Base-by-base conservation (phyloP, 2,113 vertebrate genomes). In the Chrysochloris asiatica region DNA sequence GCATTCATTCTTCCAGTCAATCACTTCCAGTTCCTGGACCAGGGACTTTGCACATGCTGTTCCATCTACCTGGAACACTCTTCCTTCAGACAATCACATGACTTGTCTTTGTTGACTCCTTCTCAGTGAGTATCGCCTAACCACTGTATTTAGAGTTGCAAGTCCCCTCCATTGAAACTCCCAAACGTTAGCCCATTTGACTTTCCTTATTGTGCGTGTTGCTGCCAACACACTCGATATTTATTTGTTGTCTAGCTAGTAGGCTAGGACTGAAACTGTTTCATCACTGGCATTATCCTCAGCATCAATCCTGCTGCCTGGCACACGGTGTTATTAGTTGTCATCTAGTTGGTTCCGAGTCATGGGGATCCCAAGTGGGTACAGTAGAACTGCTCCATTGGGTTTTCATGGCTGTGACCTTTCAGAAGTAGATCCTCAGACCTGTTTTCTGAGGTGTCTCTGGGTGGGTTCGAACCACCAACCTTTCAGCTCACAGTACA, bases 201-300 rank as follows among this genome's bases (percentile, higher is more conserved):
- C 33, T 38, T 19, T 19, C 78, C 14, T 30, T 21, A 11, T 4
- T 8, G 2, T 2, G 7, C 36, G 63, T 7, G 9, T 61, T 24
- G 22, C 26, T 13, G 30, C 28, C 41, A 0, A 6, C 24, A 7
- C 0, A 14, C 72, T 33, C 13, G 0, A 4, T 4, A 4, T 22
- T 11, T 4, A 45, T 33, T 69, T 24, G 4, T 69, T 24, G 76
- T 38, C 52, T 41, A 3, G 16, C 69, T 12, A 16, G 43, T 2
- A 63, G 72, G 12, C 3, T 6, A 9, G 48, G 26, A 38, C 0
- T 0, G 12, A 45, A 26, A 21, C 43, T 26, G n/a, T 22, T 33
- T n/a, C 22, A 73, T 56, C 38, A 11, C 45, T 6, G 33, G 77
- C 6, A 21, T 0, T 2, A n/a, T 22, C 50, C 45, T 33, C 8